Base-by-base conservation (phyloP, 2,797 vertebrate species). In the Urocyon cinereoargenteus region DNA sequence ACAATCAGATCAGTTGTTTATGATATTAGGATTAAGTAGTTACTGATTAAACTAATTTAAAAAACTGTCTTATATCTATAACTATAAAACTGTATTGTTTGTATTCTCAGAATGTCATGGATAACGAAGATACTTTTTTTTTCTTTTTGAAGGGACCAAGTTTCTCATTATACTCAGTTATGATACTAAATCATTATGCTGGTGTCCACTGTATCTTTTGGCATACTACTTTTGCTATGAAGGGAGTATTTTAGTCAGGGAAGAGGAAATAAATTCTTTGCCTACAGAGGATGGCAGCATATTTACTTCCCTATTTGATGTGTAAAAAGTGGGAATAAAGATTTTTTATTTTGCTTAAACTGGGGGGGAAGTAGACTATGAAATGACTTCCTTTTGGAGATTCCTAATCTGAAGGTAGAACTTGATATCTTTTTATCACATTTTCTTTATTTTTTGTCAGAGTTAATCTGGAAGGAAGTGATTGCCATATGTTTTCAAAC, bases 281-380 rank as follows among this genome's bases (percentile, higher is more conserved):
- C 28, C n/a, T 19, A 10, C 12, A 90, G 72, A 79, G 18, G 77
- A 64, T 53, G 72, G 9, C 13, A 49, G 13, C n/a, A 6, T 92
- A 51, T 93, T 96, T 89, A 22, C 15, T 85, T 92, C 51, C 61
- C 19, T 79, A 4, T 64, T 82, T 82, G n/a, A 88, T 89, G 7
- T 86, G 16, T 90, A 79, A 86, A 92, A 53, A 83, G 18, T 89
- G 40, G 31, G 31, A 93, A 14, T 96, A 78, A 61, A 75, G 40
- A 73, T 87, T 91, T 91, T 64, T 18, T 90, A 24, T 90, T 94
- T 92, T 92, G 45, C 18, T 90, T 93, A 77, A 86, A 84, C 31
- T 89, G 26, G 45, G 49, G 49, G 82, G 94, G 61, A 88, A 64
- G 10, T 78, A 91, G 55, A 79, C 72, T 91, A 94, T 66, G 78